Conservation (phyloP, 2,888 invertebrate species). For the Griposia aprilina region DNA sequence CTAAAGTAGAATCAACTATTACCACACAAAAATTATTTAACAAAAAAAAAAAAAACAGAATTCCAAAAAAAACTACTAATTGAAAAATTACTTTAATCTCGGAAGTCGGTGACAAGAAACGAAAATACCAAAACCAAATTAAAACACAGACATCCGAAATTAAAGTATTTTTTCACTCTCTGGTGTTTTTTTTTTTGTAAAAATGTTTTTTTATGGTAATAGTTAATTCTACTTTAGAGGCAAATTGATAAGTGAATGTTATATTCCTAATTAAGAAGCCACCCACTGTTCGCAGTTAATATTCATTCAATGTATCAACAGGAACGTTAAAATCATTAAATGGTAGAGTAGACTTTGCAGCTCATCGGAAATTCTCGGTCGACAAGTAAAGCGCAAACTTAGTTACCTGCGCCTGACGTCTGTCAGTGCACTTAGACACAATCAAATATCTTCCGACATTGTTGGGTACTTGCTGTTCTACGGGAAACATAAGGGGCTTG, state of each 20-base stretch:
- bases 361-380: background rate
- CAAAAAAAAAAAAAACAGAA: too few species aligned
- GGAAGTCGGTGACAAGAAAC: too few species aligned
- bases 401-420: slow-evolving; percentile 49
- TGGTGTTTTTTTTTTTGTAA: too few species aligned
- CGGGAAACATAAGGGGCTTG: background rate
- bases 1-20: too few species aligned
- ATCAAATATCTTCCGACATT: slow-evolving; percentile 49
- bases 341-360: slow-evolving; percentile 3
- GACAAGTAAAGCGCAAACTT: slow-evolving; percentile 39
- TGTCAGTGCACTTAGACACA: slow-evolving; percentile 41
- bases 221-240: background rate
- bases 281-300: background rate
- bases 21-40: too few species aligned
- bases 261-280: background rate
- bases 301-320: background rate
- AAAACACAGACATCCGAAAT: too few species aligned
- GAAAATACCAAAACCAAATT: too few species aligned
- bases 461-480: background rate
- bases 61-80: too few species aligned
- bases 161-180: too few species aligned
- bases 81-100: too few species aligned
- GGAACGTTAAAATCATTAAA: slow-evolving; percentile 1
- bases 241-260: background rate
- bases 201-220: too few species aligned